Evolutionary conservation across 2,888 invertebrate species (phyloP), one percentile per base, ranked within the genome.

Genomic region (Rhaphigaster nebulosa): DNA sequence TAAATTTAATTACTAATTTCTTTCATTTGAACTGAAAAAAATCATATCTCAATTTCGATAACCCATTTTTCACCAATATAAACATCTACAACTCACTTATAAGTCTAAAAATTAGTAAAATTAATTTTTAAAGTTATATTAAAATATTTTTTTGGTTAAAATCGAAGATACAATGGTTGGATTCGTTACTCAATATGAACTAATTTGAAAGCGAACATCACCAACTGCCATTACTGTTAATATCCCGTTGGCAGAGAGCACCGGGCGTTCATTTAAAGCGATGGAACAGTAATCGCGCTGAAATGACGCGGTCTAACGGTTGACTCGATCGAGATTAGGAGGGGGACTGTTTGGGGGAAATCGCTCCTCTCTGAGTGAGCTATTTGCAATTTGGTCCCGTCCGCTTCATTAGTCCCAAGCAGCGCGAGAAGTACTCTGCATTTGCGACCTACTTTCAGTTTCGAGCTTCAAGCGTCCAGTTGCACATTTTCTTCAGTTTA

Each of bases 241-340:
- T 76, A 38, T 38, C 70, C 34, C 38, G 70, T 5, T 10, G 5
- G 23, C 23, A 20, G 70, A 76, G 18, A 76, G 20, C 29, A 38
- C 23, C 38, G 15, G 29, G 65, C 65, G 60, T 60, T 65, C 65
- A 65, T 65, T 65, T 26, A 29, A 29, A 38, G 70, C 20, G 70
- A 76, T 38, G 23, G 70, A 65, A 76, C 34, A 8, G 70, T 76
- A 76, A 76, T 76, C 18, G 70, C 34, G 70, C 20, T 1, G 70
- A 76, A 76, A 76, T 76, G 70, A 76, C 38, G 70, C 38, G 70
- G 65, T 18, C 65, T 65, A 65, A 29, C 65, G 65, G 70, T 76
- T 38, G 70, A 76, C 38, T 76, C 70, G 20, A 76, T 76, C 70
- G 34, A 76, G 70, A 76, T 76, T 76, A 76, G 70, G 15, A n/a